Conservation (phyloP, 2,797 vertebrate species). For the Philypnodon macrostomus region DNA sequence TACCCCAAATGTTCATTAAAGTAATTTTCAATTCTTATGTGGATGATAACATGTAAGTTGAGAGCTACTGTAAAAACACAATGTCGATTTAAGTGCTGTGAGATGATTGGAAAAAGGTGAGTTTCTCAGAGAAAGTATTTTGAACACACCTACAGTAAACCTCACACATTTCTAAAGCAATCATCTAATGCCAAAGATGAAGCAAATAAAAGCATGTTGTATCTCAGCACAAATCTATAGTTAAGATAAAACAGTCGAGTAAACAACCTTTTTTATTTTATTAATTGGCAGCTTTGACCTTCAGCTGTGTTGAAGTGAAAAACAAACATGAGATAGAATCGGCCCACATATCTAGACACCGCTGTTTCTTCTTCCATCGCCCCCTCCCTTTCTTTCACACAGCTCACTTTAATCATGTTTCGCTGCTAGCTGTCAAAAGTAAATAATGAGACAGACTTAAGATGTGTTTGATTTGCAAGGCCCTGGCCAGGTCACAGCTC, state of each 20-base stretch:
- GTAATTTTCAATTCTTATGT: no score
- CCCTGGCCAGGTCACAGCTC: constrained; percentile 64
- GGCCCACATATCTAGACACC: constrained; percentile 26
- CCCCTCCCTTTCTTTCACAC: constrained; percentile 42
- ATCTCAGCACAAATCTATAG: constrained; percentile 5
- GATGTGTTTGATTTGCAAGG: constrained; percentile 66
- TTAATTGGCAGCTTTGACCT: constrained; percentile 63
- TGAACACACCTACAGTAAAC: constrained; percentile 9
- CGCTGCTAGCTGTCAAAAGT: constrained; percentile 59
- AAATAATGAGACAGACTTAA: constrained; percentile 69
- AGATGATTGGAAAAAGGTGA: no score
- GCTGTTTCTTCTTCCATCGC: constrained; percentile 19
- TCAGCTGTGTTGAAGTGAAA: constrained; percentile 43
- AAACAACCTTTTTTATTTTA: constrained; percentile 27
- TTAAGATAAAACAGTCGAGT: constrained; percentile 27
- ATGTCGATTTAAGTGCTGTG: no score
- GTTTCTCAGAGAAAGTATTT: no score
- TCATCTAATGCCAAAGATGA: constrained; percentile 10
- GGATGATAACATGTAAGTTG: no score
- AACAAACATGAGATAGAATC: constrained; percentile 49
- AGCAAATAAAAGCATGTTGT: constrained; percentile 15
- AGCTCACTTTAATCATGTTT: constrained; percentile 63
- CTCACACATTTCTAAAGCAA: background rate
- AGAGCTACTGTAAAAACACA: no score
- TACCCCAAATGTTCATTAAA: no score